Percentiles rank a stretch among this genome's conserved stretches.
phyloP scores from a whole-genome alignment of 53 echinoderm and acorn worm species.

The Echinarachnius parma region DNA sequence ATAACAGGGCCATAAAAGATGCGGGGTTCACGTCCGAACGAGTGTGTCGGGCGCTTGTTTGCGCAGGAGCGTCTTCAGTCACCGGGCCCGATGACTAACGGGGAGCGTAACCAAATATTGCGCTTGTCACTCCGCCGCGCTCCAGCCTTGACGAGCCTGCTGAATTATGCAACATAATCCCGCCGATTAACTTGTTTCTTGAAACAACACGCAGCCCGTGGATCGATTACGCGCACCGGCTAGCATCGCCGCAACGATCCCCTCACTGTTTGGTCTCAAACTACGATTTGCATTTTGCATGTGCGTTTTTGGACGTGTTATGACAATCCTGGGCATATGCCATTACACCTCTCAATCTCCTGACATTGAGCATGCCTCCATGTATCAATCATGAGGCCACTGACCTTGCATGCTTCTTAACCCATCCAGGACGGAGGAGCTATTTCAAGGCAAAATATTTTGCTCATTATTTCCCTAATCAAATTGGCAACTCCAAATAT shows the following conservation, averaged over 20 bases:
- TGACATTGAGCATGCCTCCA: too few relatives aligned
- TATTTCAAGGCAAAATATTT: too few relatives aligned
- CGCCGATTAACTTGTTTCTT: slow-evolving; percentile 42
- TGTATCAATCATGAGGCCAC: too few relatives aligned
- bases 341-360: too few relatives aligned
- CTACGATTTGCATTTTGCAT: slow-evolving; percentile 24
- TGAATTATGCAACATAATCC: slow-evolving; percentile 46
- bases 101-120: slow-evolving; percentile 37
- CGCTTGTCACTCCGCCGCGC: slow-evolving; percentile 43
- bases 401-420: too few relatives aligned
- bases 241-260: slow-evolving; percentile 32
- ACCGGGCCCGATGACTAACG: slow-evolving; percentile 29
- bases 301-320: slow-evolving; percentile 21
- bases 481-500: too few relatives aligned
- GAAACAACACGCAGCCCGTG: slow-evolving; percentile 32
- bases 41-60: slow-evolving; percentile 40
- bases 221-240: slow-evolving; percentile 37
- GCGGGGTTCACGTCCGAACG: slow-evolving; percentile 14
- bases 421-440: too few relatives aligned
- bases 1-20: slow-evolving; percentile 15
- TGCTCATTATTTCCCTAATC: too few relatives aligned
- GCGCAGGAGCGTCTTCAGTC: slow-evolving; percentile 5
- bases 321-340: too few relatives aligned
- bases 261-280: slow-evolving; percentile 38
- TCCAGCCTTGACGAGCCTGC: slow-evolving; percentile 20